Conservation (phyloP, 2,888 invertebrate species). For the Rhabditophanes sp. region DNA sequence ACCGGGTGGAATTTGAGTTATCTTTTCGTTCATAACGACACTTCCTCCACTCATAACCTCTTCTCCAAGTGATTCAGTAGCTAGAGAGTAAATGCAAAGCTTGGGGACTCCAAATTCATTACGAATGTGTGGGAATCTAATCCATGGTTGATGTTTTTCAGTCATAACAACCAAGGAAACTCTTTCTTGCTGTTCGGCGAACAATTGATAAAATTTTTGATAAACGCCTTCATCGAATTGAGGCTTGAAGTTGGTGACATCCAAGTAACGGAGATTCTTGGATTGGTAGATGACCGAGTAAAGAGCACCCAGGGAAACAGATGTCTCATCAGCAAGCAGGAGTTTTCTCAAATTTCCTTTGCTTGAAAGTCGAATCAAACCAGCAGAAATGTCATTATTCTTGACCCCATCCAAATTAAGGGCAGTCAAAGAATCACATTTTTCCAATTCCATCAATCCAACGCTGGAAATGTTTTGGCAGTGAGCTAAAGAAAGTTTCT, state of each 20-base stretch:
- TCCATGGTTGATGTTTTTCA: too few species aligned
- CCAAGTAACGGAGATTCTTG: constrained; percentile 4
- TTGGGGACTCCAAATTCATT: too few species aligned
- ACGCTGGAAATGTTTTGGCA: constrained; percentile 6
- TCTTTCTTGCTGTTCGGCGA: too few species aligned
- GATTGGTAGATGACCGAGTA: not conserved
- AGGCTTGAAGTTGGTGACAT: constrained; percentile 2
- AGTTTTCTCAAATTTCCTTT: constrained; percentile 2
- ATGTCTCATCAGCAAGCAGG: constrained; percentile 4
- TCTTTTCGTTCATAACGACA: too few species aligned
- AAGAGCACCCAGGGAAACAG: not conserved
- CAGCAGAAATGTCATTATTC: constrained; percentile 19
- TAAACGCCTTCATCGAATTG: constrained; percentile 1
- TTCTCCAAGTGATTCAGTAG: too few species aligned
- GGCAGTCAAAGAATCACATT: constrained; percentile 9
- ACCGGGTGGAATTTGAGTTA: too few species aligned
- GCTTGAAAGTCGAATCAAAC: constrained; percentile 13
- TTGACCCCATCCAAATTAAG: constrained; percentile 23
- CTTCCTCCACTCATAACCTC: too few species aligned
- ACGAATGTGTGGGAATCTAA: too few species aligned
- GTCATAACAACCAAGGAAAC: too few species aligned
- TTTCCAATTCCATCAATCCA: constrained; percentile 7
- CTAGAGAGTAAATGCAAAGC: too few species aligned
- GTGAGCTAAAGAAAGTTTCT: constrained; percentile 3
- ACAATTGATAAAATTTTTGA: too few species aligned